Evolutionary conservation across 2,113 vertebrate genomes (phyloP), one percentile per base, ranked within the genome.

Genomic region (Halichoeres trimaculatus): DNA sequence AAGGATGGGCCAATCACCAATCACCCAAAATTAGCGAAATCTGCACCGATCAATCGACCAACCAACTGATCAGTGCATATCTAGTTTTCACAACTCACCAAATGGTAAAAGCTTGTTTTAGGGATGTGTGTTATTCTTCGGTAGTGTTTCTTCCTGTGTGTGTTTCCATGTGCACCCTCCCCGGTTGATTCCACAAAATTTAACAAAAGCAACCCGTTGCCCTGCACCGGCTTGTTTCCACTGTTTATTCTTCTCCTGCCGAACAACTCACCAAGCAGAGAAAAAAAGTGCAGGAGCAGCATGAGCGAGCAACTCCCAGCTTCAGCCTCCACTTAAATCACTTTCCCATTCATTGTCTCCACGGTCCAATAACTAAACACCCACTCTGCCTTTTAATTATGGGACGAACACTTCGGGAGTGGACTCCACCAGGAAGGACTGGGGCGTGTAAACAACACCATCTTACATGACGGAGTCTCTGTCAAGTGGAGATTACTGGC

Each of bases 331-430:
- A 16, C 23, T 55, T 48, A 72, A 87, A 83, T 70, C 58, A 69
- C 84, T 86, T 81, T 80, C 80, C 72, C 73, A 65, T 72, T 80
- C 54, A 45, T 35, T 78, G 76, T 74, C 70, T 83, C 45, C 20
- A 47, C 17, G 10, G 36, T 60, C 38, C 17, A 65, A 70, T 61
- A 52, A 77, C 57, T 0, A 14, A 82, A 70, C 73, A 60, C 62
- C 63, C 51, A 63, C 23, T 2, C 36, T 0, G 8, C 74, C 70
- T 78, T 85, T 87, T 84, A 85, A 89, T 88, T 84, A 81, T 70
- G 8, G 51, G 70, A 53, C 51, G 51, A 66, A 78, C 62, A 68
- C 66, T 84, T 38, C 51, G 72, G 87, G 82, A 83, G 84, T 60
- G 67, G 68, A 84, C 67, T 48, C 30, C 14, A 69, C 70, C 51